A percentile compares a stretch with the other conserved stretches of the same genome.
Conservation (phyloP, 2,888 invertebrate species). For the Tuberolachnus salignus region DNA sequence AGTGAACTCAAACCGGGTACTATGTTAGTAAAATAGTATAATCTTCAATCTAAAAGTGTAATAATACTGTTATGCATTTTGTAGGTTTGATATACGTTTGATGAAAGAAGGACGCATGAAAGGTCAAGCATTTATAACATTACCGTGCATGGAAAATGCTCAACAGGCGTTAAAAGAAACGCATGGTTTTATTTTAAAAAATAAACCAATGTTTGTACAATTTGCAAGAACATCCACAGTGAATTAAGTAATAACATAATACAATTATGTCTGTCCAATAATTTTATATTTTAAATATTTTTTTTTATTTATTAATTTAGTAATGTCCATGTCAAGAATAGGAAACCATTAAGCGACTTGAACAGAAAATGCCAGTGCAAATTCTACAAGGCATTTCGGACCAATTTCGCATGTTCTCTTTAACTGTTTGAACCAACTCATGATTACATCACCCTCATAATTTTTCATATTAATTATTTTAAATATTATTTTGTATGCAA, state of each 20-base stretch:
- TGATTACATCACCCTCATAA: conserved; percentile 91
- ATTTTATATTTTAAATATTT: conserved; percentile 17
- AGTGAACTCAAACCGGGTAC: conserved; percentile 63
- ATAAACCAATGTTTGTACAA: conserved; percentile 89
- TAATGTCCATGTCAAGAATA: conserved; percentile 64
- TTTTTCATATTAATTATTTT: conserved; percentile 1
- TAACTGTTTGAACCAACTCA: conserved; percentile 97
- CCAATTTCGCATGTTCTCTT: conserved; percentile 98
- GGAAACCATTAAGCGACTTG: conserved; percentile 96
- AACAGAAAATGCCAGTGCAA: conserved; percentile 99
- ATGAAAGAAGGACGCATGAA: conserved; percentile 97
- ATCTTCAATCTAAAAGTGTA: conserved; percentile 60
- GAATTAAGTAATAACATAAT: conserved; percentile 36
- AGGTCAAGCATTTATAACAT: conserved; percentile 90
- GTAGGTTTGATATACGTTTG: conserved; percentile 73
- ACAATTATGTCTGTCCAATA: too few relatives aligned
- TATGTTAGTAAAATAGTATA: conserved; percentile 60
- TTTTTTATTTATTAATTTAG: conserved; percentile 3
- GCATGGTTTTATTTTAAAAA: conserved; percentile 84
- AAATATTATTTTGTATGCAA: too few relatives aligned
- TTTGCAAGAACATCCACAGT: conserved; percentile 76
- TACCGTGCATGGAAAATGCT: conserved; percentile 74
- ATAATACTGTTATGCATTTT: conserved; percentile 63
- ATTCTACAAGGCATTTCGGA: conserved; percentile 98
- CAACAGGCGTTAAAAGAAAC: conserved; percentile 80